phyloP scores from a whole-genome alignment of 2,797 vertebrate species.

The Caiman crocodilus region DNA sequence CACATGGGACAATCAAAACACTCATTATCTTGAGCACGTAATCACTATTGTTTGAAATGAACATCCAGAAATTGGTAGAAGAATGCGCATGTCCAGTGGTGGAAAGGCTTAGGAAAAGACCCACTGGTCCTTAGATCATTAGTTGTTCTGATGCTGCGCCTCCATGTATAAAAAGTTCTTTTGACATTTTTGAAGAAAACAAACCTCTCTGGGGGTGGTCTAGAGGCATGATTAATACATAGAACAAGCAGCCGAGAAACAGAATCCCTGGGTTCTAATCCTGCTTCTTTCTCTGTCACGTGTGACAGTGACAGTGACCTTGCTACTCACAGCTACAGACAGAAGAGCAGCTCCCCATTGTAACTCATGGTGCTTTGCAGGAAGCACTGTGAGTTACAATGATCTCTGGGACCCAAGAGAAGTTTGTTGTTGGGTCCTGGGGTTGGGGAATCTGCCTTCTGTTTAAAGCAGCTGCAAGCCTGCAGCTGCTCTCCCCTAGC shows the following conservation, averaged over 20 bases:
- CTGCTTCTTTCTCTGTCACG: neutral
- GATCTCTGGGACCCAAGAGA: no score
- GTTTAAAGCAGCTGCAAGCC: no score
- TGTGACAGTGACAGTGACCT: neutral
- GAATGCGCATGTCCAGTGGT: neutral
- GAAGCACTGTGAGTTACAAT: no score
- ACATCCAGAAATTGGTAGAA: neutral
- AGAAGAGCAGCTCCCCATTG: no score
- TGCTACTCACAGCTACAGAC: no score
- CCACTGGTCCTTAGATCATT: neutral
- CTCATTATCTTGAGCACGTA: conserved; percentile 34
- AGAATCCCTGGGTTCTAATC: neutral
- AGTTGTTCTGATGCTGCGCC: neutral
- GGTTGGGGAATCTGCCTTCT: no score
- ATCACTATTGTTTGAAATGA: neutral
- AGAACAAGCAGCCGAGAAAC: neutral
- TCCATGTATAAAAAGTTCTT: neutral
- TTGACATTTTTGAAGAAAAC: neutral
- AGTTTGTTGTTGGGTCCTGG: no score
- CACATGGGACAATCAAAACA: conserved; percentile 46
- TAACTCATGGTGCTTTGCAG: no score
- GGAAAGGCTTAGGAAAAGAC: neutral
- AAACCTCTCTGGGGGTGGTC: neutral
- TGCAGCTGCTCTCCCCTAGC: no score
- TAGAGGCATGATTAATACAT: neutral